Percentiles rank a stretch among this genome's conserved stretches.
Evolutionary conservation across 2,888 invertebrate genomes (phyloP).

Genomic region (Athrips mouffetella): DNA sequence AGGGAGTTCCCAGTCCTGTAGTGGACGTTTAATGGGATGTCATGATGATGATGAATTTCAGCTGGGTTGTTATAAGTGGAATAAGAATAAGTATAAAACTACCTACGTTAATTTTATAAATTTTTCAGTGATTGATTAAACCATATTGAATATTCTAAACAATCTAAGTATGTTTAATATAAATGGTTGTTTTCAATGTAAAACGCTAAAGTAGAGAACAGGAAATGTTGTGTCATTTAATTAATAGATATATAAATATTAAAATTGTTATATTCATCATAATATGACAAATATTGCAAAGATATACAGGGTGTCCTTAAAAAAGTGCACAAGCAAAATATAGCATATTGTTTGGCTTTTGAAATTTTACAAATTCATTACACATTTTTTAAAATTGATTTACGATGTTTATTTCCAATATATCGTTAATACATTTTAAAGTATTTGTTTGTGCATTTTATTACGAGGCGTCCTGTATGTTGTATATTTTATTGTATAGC

Average conservation of each 20-base stretch:
- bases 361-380: too few relatives aligned
- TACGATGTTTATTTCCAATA: not conserved
- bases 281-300: conserved; percentile 69
- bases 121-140: not conserved
- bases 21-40: too few relatives aligned
- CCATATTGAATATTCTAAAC: conserved; percentile 17
- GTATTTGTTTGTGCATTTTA: not conserved
- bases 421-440: too few relatives aligned
- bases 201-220: conserved; percentile 49
- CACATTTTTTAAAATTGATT: not conserved
- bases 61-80: too few relatives aligned
- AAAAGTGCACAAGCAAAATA: not conserved
- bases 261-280: conserved; percentile 63
- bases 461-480: conserved; percentile 22
- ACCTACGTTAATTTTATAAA: too few relatives aligned
- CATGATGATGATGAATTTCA: too few relatives aligned
- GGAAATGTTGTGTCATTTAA: conserved; percentile 73
- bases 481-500: conserved; percentile 77
- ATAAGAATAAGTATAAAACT: too few relatives aligned
- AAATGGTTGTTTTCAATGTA: conserved; percentile 43
- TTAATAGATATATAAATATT: conserved; percentile 62
- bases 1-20: too few relatives aligned
- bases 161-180: not conserved
- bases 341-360: too few relatives aligned
- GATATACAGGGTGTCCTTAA: conserved; percentile 35